Evolutionary conservation across 1,140 invertebrate species (phyloP).

Genomic region (Penaeus indicus): DNA sequence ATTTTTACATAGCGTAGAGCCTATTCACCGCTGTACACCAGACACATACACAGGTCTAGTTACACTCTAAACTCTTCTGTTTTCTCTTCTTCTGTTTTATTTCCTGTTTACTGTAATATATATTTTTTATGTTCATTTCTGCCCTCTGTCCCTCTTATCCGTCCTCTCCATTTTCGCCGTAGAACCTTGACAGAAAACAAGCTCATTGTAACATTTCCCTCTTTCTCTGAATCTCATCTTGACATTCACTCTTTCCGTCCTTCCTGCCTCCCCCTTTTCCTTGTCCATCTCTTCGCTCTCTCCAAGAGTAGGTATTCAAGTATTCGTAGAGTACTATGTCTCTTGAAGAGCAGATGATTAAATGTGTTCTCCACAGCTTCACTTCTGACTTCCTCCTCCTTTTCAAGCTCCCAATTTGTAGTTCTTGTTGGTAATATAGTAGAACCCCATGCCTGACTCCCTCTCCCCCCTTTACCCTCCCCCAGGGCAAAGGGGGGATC

Average conservation of each 20-base stretch:
- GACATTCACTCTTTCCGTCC: background rate
- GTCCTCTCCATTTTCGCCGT: background rate
- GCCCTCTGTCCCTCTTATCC: background rate
- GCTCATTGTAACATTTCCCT: background rate
- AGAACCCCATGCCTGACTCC: too few species aligned
- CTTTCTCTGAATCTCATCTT: constrained; percentile 19
- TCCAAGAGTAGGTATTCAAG: too few species aligned
- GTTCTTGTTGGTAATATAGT: background rate
- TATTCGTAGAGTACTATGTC: too few species aligned
- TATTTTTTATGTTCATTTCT: background rate
- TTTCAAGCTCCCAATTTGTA: background rate
- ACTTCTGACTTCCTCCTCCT: background rate
- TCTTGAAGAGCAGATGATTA: too few species aligned
- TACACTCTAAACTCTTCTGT: background rate
- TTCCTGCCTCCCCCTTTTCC: background rate
- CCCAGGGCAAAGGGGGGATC: too few species aligned
- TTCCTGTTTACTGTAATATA: background rate
- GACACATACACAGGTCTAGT: background rate
- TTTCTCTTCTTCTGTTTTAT: background rate
- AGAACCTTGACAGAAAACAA: too few species aligned
- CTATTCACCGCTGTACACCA: background rate
- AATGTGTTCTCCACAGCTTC: too few species aligned
- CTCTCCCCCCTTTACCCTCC: too few species aligned
- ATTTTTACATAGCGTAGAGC: background rate
- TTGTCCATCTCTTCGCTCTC: constrained; percentile 1